Evolutionary conservation across 2,797 vertebrate species (phyloP).

Genomic region (Adelosebastes latens): DNA sequence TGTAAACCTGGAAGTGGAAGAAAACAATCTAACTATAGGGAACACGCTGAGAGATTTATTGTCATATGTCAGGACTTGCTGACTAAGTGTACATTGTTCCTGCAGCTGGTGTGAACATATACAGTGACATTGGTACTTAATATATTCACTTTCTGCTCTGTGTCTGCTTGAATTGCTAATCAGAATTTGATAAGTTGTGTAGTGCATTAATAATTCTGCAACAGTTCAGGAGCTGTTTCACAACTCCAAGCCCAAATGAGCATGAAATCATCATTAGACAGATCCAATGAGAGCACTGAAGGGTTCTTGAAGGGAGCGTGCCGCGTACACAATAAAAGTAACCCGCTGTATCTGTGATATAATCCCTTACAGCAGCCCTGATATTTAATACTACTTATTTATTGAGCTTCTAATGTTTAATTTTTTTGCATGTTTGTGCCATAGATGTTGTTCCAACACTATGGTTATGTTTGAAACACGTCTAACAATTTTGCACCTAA

Average conservation of each 20-base stretch:
- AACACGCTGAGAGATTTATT: background rate
- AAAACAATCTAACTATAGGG: background rate
- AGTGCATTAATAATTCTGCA: background rate
- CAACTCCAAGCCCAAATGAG: background rate
- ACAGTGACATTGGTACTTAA: background rate
- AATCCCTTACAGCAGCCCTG: background rate
- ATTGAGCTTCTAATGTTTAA: too few species aligned
- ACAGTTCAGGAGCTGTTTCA: background rate
- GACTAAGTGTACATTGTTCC: background rate
- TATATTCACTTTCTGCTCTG: background rate
- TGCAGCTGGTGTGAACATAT: background rate
- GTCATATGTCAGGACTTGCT: background rate
- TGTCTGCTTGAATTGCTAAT: background rate
- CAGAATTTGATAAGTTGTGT: background rate
- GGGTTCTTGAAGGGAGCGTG: background rate
- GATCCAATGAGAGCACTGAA: background rate
- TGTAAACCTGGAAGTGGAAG: background rate
- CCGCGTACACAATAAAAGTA: fast-evolving
- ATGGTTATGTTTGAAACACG: too few species aligned
- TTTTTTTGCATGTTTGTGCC: too few species aligned
- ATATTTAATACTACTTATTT: too few species aligned
- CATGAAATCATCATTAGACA: background rate
- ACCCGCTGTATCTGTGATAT: background rate
- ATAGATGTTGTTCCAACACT: too few species aligned
- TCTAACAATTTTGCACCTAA: too few species aligned